These are phyloP conservation scores for Orthosia gracilis DNA, from an alignment of 2,888 invertebrate genomes.

Conservation along the genomic window DNA sequence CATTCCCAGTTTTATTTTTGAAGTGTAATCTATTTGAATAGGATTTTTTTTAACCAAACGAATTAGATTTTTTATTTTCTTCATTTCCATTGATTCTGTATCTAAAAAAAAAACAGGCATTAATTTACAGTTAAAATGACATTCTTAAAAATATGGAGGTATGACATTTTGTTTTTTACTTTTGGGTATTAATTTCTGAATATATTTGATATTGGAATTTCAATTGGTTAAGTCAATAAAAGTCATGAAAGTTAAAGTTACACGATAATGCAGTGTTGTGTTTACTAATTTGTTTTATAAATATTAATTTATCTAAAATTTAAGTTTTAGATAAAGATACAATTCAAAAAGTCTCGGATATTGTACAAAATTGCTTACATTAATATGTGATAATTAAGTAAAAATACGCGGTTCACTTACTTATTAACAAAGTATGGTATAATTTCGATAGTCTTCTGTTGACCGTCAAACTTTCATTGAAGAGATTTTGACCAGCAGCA, in stretches of 20 bases:
- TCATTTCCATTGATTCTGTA: constrained; percentile 13
- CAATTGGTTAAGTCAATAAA: no score
- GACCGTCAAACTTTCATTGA: constrained; percentile 19
- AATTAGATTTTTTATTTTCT: constrained; percentile 29
- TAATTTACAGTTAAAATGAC: background rate
- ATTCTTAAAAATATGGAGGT: background rate
- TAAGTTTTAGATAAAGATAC: no score
- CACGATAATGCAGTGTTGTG: no score
- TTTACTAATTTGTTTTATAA: no score
- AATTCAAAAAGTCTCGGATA: background rate
- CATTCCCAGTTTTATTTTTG: constrained; percentile 41
- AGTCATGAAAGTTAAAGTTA: no score
- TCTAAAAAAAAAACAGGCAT: constrained; percentile 37
- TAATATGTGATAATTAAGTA: background rate
- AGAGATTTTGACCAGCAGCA: constrained; percentile 39
- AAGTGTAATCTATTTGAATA: constrained; percentile 34
- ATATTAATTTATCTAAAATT: no score
- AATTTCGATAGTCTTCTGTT: constrained; percentile 29
- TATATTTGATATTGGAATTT: no score
- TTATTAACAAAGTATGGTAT: constrained; percentile 12
- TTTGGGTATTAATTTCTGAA: no score
- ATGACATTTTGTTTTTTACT: no score
- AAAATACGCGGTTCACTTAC: constrained; percentile 29
- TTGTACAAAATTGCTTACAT: background rate
- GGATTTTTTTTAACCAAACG: constrained; percentile 38